Conservation (phyloP, 2,888 invertebrate genomes). For the Rhopalosiphum nymphaeae region DNA sequence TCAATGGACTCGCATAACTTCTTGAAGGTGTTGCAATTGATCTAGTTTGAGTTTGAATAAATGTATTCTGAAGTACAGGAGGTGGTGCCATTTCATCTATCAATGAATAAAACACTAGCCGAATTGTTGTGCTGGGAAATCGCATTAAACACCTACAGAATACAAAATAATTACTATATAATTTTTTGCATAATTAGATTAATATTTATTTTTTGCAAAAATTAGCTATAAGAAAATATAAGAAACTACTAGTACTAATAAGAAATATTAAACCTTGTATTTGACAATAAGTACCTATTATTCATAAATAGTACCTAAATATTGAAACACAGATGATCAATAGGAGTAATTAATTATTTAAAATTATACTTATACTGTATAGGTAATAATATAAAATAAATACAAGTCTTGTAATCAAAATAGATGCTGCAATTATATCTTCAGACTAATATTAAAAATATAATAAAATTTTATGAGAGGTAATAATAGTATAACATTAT, state of each 20-base stretch:
- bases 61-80: slow-evolving; percentile 66
- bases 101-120: slow-evolving; percentile 92
- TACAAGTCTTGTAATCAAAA: not conserved
- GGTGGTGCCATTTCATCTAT: slow-evolving; percentile 81
- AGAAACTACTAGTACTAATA: not conserved
- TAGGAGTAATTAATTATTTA: not conserved
- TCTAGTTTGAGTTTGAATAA: slow-evolving; percentile 62
- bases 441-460: slow-evolving; percentile 2
- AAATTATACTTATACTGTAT: not conserved
- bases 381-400: not conserved
- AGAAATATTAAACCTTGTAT: not conserved
- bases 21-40: slow-evolving; percentile 48
- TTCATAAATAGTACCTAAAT: not conserved
- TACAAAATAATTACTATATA: not conserved
- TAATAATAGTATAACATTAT: not conserved
- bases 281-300: not conserved
- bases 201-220: not conserved
- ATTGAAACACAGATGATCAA: not conserved
- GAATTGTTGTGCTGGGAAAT: slow-evolving; percentile 97
- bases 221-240: not conserved
- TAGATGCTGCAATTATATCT: not conserved
- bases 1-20: slow-evolving; percentile 74
- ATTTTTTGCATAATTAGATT: not conserved
- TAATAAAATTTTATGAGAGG: not conserved
- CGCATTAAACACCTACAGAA: slow-evolving; percentile 90